Percentiles rank a stretch among this genome's conserved stretches.
phyloP scores from a whole-genome alignment of 2,797 vertebrate genomes.

The Sciurus vulgaris region DNA sequence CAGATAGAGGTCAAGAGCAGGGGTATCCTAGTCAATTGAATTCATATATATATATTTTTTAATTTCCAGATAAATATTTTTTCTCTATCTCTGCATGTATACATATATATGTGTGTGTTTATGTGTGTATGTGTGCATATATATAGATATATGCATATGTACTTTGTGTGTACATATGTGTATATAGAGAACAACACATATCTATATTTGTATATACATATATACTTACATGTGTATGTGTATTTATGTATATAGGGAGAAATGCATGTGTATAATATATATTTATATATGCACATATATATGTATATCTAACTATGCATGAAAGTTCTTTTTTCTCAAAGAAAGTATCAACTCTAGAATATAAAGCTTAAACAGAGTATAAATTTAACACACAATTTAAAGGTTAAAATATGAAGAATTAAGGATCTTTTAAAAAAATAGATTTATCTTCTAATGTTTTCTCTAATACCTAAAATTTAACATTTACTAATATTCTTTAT shows the following conservation, averaged over 20 bases:
- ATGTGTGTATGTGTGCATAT: neutral
- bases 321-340: neutral
- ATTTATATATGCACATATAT: neutral
- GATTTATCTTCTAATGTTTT: neutral
- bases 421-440: neutral
- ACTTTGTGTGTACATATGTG: neutral
- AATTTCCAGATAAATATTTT: neutral
- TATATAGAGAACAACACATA: neutral
- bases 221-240: too few species aligned
- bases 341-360: neutral
- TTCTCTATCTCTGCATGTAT: neutral
- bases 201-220: neutral
- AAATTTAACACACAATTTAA: neutral
- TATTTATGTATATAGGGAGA: neutral
- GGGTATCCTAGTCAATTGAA: neutral
- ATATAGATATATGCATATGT: neutral
- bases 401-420: neutral
- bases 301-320: neutral
- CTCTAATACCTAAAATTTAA: neutral
- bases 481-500: slow-evolving; percentile 1
- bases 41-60: neutral
- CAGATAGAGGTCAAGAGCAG: neutral
- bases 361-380: neutral
- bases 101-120: neutral
- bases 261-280: neutral